Evolutionary conservation across 2,797 vertebrate genomes (phyloP).

Genomic region (Triplophysa yarkandensis): DNA sequence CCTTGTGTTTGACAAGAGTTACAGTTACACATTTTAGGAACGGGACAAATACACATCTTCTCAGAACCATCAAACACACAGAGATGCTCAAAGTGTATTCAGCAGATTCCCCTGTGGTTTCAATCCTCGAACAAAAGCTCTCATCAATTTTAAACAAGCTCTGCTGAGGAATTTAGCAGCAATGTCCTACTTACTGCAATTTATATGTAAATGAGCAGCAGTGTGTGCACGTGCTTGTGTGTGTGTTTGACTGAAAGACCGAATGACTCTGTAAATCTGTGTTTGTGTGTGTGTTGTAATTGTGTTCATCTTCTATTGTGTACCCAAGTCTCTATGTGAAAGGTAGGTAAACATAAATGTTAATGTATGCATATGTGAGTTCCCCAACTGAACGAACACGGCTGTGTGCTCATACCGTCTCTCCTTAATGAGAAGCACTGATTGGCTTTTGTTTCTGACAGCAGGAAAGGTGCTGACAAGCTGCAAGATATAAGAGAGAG

Average conservation of each 20-base stretch:
- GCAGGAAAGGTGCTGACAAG: conserved; percentile 6
- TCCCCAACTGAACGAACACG: conserved; percentile 67
- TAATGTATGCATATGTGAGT: conserved; percentile 57
- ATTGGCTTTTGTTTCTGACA: conserved; percentile 36
- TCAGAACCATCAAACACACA: conserved; percentile 56
- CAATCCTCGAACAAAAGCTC: conserved; percentile 63
- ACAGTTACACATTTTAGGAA: neutral
- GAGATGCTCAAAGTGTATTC: conserved; percentile 51
- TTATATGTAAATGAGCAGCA: conserved; percentile 74
- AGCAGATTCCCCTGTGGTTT: conserved; percentile 54
- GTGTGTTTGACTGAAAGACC: conserved; percentile 14
- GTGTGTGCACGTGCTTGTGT: conserved; percentile 40
- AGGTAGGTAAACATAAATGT: conserved; percentile 32
- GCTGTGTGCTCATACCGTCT: conserved; percentile 67
- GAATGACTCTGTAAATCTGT: conserved; percentile 4
- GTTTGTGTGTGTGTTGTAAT: conserved; percentile 12
- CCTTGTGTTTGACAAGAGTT: neutral
- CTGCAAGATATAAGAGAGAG: conserved; percentile 29
- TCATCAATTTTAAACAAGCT: conserved; percentile 73
- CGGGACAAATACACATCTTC: conserved; percentile 5
- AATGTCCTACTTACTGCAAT: conserved; percentile 72
- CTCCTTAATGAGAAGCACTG: conserved; percentile 66
- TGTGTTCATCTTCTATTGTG: conserved; percentile 30
- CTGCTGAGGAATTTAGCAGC: conserved; percentile 66
- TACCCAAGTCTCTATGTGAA: conserved; percentile 31